Percentiles rank a stretch among this genome's conserved stretches.
Conservation (phyloP, 2,113 vertebrate genomes). For the Atherinomorus stipes region DNA sequence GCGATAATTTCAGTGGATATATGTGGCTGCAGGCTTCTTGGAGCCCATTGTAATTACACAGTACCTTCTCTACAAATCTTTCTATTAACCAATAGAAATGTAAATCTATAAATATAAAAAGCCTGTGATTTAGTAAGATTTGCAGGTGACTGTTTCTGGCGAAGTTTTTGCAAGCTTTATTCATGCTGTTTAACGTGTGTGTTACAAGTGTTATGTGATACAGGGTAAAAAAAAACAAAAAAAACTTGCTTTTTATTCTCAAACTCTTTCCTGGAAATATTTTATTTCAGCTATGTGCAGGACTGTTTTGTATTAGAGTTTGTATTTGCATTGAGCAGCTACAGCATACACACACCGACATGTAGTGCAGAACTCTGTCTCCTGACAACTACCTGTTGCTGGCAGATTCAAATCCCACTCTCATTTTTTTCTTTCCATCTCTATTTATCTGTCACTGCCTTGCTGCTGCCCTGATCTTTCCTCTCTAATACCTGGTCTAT, state of each 20-base stretch:
- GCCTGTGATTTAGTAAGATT: not conserved
- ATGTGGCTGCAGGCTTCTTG: not conserved
- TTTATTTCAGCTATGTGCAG: constrained; percentile 37
- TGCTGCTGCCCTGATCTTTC: constrained; percentile 38
- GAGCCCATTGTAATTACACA: too few relatives aligned
- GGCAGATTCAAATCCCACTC: constrained; percentile 62
- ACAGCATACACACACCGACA: not conserved
- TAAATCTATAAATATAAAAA: not conserved
- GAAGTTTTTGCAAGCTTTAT: not conserved
- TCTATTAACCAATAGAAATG: constrained; percentile 3
- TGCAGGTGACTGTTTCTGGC: not conserved
- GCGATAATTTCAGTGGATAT: not conserved
- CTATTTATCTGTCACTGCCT: constrained; percentile 32
- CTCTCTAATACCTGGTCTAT: constrained; percentile 75
- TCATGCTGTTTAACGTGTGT: not conserved
- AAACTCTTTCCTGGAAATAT: constrained; percentile 15
- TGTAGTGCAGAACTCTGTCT: constrained; percentile 67
- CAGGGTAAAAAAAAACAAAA: too few relatives aligned
- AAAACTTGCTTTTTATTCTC: constrained; percentile 15
- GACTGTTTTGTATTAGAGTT: constrained; percentile 31
- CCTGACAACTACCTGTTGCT: constrained; percentile 84
- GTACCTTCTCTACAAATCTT: not conserved
- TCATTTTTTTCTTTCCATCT: constrained; percentile 39
- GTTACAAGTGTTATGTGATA: not conserved
- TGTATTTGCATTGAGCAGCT: constrained; percentile 53